Percentiles rank a stretch among this genome's conserved stretches.
These are phyloP conservation scores for Laticauda colubrina DNA, from an alignment of 2,113 vertebrate species.

Conservation along the genomic window DNA sequence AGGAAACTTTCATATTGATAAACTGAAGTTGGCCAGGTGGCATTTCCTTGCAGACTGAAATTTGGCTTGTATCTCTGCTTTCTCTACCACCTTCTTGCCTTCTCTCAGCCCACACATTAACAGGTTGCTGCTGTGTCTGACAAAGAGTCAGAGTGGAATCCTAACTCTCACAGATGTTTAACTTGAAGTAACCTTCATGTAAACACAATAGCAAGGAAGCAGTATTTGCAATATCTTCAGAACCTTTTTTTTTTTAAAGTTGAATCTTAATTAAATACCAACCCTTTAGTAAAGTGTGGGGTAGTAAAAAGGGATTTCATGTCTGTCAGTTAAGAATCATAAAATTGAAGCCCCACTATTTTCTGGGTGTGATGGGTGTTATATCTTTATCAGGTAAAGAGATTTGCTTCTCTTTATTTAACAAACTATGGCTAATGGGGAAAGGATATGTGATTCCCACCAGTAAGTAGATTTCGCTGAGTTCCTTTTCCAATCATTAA, in stretches of 20 bases:
- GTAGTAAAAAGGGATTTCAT: background rate
- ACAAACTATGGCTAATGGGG: background rate
- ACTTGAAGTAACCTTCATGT: background rate
- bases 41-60: background rate
- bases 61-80: background rate
- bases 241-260: background rate
- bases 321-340: background rate
- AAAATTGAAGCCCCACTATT: background rate
- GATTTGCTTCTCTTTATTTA: background rate
- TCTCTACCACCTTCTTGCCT: background rate
- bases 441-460: background rate
- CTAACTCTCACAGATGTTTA: background rate
- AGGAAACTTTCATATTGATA: background rate
- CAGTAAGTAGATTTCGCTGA: background rate
- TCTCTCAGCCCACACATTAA: background rate
- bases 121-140: background rate
- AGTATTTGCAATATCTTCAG: background rate
- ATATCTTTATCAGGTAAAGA: background rate
- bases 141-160: background rate
- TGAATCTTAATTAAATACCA: background rate
- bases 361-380: background rate
- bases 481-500: background rate
- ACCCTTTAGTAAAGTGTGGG: background rate
- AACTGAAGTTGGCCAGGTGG: background rate
- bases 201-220: background rate